Conservation (phyloP, 2,797 vertebrate species). For the Rhincodon typus region DNA sequence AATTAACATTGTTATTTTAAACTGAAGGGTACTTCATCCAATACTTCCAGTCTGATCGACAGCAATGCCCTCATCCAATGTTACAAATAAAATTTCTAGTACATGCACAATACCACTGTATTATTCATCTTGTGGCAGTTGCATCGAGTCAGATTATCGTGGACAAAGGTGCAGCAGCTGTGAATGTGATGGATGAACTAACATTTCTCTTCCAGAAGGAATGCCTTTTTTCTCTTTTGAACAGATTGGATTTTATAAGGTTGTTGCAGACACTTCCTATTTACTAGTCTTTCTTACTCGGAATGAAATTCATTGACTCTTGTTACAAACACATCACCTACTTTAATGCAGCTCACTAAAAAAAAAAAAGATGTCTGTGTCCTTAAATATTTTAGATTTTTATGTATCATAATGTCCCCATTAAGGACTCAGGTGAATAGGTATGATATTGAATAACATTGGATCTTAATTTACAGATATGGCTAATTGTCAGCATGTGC, state of each 20-base stretch:
- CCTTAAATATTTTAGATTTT: neutral
- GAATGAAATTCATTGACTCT: neutral
- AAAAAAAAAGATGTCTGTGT: neutral
- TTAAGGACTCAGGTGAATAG: neutral
- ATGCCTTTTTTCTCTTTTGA: neutral
- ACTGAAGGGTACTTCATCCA: neutral
- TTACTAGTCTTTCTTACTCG: neutral
- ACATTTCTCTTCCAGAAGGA: neutral
- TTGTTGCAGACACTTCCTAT: neutral
- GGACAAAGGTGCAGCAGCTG: neutral
- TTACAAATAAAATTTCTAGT: neutral
- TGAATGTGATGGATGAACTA: constrained; percentile 3
- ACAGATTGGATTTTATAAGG: neutral
- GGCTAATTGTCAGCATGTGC: neutral
- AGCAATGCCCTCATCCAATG: neutral
- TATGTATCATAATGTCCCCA: neutral
- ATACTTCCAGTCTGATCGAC: neutral
- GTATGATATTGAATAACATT: no score
- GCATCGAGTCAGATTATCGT: neutral
- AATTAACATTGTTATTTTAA: neutral
- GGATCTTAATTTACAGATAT: neutral
- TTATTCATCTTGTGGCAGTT: neutral
- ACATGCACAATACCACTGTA: neutral
- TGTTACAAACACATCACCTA: neutral
- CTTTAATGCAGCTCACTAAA: neutral